Conservation (phyloP, 2,797 vertebrate genomes). For the Characodon lateralis region DNA sequence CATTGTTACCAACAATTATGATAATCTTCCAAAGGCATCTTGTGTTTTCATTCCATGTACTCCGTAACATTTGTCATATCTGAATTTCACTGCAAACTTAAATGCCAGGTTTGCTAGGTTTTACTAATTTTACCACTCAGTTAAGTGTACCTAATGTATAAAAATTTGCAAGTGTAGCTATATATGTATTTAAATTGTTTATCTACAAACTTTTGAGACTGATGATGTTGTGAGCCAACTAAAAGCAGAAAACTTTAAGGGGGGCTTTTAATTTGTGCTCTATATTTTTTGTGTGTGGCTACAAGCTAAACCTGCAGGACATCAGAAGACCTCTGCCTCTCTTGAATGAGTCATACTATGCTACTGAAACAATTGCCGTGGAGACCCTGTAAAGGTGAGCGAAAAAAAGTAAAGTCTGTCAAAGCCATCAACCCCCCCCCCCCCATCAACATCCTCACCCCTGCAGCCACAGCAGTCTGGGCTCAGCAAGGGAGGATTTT, state of each 20-base stretch:
- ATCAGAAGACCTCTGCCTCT: neutral
- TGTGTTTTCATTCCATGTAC: neutral
- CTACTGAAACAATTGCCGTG: slow-evolving; percentile 39
- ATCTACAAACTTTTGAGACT: neutral
- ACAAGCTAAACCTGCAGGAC: slow-evolving; percentile 1
- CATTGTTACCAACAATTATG: too few species aligned
- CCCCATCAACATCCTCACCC: neutral
- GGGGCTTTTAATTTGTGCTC: neutral
- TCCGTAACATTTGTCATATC: neutral
- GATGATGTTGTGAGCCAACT: neutral
- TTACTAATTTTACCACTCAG: neutral
- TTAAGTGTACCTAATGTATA: neutral
- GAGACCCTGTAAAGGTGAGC: slow-evolving; percentile 42
- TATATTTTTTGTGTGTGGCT: neutral
- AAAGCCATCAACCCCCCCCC: slow-evolving; percentile 19
- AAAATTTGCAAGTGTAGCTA: neutral
- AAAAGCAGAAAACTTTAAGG: neutral
- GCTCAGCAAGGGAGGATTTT: slow-evolving; percentile 28
- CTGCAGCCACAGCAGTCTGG: slow-evolving; percentile 13
- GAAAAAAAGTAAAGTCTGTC: slow-evolving; percentile 47
- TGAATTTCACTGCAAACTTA: neutral
- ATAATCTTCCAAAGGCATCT: too few species aligned
- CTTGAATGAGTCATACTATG: slow-evolving; percentile 44
- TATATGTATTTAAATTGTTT: neutral
- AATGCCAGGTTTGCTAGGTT: neutral